Percentiles rank a stretch among this genome's conserved stretches.
These are phyloP conservation scores for Drosophila phalerata DNA, from an alignment of 2,888 invertebrate species.

Conservation along the genomic window DNA sequence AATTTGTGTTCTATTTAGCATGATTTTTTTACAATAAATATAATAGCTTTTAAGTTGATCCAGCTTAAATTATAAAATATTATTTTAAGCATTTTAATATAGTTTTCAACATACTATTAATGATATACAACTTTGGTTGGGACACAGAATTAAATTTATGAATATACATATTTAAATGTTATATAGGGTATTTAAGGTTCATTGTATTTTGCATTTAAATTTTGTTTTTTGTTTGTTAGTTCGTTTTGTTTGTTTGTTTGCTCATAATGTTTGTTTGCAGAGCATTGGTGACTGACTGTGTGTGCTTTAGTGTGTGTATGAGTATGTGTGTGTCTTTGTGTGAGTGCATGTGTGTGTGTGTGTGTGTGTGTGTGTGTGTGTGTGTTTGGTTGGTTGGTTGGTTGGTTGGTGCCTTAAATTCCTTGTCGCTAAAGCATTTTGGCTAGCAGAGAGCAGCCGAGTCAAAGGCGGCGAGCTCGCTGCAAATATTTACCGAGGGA, in stretches of 20 bases:
- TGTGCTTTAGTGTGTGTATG: too few relatives aligned
- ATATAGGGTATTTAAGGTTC: conserved; percentile 23
- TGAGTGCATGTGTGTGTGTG: conserved; percentile 20
- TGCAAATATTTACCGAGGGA: conserved; percentile 83
- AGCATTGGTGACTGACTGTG: conserved; percentile 33
- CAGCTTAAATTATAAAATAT: too few relatives aligned
- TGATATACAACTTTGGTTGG: not conserved
- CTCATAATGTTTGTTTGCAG: conserved; percentile 73
- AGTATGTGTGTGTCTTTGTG: too few relatives aligned
- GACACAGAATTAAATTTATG: not conserved
- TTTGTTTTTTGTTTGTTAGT: conserved; percentile 28
- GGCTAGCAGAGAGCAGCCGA: conserved; percentile 57
- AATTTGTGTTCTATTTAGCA: too few relatives aligned
- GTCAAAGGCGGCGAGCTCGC: conserved; percentile 76
- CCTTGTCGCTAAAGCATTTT: conserved; percentile 72
- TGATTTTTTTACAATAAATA: too few relatives aligned
- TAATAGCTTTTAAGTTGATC: too few relatives aligned
- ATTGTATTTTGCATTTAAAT: conserved; percentile 19
- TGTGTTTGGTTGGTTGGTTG: conserved; percentile 18
- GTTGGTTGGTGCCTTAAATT: conserved; percentile 65
- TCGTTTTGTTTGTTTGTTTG: conserved; percentile 70
- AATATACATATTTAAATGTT: not conserved
- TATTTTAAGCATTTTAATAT: too few relatives aligned
- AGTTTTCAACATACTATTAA: not conserved
- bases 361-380: conserved; percentile 24